A percentile compares a stretch with the other conserved stretches of the same genome.
Evolutionary conservation across 2,113 vertebrate genomes (phyloP).

Genomic region (Aegypius monachus): DNA sequence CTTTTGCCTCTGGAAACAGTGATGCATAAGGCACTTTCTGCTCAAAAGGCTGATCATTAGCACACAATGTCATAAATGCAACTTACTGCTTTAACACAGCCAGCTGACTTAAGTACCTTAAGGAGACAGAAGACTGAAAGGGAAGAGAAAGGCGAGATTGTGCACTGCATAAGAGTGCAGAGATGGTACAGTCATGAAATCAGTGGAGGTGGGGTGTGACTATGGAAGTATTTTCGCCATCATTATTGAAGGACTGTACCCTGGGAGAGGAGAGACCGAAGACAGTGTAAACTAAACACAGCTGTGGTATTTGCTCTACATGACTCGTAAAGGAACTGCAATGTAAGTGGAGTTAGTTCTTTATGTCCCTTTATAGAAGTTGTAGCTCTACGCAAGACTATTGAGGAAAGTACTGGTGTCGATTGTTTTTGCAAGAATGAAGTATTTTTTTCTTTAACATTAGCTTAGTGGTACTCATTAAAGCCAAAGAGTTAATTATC

Average conservation of each 20-base stretch:
- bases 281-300: not conserved
- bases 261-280: not conserved
- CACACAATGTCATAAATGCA: not conserved
- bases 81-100: not conserved
- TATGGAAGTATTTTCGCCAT: not conserved
- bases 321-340: not conserved
- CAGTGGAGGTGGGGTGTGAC: rapidly evolving
- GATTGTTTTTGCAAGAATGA: not conserved
- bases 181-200: not conserved
- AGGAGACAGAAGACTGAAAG: not conserved
- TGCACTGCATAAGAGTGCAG: not conserved
- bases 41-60: not conserved
- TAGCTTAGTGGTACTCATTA: not conserved
- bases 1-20: not conserved
- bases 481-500: not conserved
- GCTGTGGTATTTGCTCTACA: not conserved
- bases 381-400: not conserved
- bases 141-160: not conserved
- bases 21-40: not conserved
- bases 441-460: not conserved
- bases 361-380: not conserved
- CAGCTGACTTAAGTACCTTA: not conserved
- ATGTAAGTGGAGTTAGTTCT: not conserved
- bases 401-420: not conserved
- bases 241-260: not conserved